Conservation (phyloP, 2,797 vertebrate genomes). For the Anguilla megastoma region DNA sequence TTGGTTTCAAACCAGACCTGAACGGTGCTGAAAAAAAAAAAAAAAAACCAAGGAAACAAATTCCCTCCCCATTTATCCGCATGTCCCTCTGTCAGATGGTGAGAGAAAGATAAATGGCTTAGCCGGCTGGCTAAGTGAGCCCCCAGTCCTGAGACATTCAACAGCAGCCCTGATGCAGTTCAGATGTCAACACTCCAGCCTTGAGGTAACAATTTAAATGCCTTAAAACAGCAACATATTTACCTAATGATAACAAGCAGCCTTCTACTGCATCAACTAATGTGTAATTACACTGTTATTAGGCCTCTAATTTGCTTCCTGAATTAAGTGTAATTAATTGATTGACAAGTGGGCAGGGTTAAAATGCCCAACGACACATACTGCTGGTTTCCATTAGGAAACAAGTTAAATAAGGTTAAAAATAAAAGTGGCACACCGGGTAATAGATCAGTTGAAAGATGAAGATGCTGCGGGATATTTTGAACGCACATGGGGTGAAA, state of each 20-base stretch:
- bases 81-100: constrained; percentile 23
- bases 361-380: constrained; percentile 31
- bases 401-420: background rate
- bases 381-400: constrained; percentile 34
- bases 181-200: constrained; percentile 38
- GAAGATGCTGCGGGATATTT: constrained; percentile 15
- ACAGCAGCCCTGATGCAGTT: constrained; percentile 28
- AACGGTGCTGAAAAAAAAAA: background rate
- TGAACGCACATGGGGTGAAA: background rate
- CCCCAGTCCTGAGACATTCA: constrained; percentile 26
- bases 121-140: constrained; percentile 24
- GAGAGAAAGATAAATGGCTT: constrained; percentile 31
- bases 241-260: constrained; percentile 42
- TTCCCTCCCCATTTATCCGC: background rate
- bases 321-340: constrained; percentile 54
- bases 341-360: constrained; percentile 49
- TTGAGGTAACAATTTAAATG: constrained; percentile 44
- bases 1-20: background rate
- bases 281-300: constrained; percentile 53
- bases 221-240: constrained; percentile 32
- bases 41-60: background rate
- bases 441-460: background rate
- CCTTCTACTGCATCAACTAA: constrained; percentile 37
- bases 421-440: background rate
- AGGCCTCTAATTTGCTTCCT: constrained; percentile 48